Conservation (phyloP, 2,888 invertebrate genomes). For the Protodeltote pygarga region DNA sequence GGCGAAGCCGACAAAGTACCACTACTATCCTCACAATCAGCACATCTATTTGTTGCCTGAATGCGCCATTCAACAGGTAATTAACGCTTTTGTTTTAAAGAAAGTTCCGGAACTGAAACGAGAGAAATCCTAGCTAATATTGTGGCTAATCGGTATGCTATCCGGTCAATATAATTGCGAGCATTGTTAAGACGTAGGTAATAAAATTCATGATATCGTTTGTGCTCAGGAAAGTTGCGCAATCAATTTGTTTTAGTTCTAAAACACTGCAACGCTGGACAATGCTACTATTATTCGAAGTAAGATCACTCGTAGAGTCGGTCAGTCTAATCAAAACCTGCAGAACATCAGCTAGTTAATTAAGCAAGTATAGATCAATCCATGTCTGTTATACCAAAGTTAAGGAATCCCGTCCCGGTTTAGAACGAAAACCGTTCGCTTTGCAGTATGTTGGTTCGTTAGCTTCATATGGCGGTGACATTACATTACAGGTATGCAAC, state of each 20-base stretch:
- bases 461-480: slow-evolving; percentile 28
- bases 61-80: slow-evolving; percentile 96
- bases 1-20: slow-evolving; percentile 96
- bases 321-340: too few relatives aligned
- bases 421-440: slow-evolving; percentile 11
- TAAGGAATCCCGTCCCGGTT: slow-evolving; percentile 21
- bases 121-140: slow-evolving; percentile 33
- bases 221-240: slow-evolving; percentile 11
- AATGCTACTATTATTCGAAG: slow-evolving; percentile 7
- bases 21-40: slow-evolving; percentile 97
- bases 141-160: slow-evolving; percentile 24
- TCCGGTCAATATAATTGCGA: slow-evolving; percentile 16
- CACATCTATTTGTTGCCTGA: slow-evolving; percentile 96
- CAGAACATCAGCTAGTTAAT: slow-evolving; percentile 6
- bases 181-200: slow-evolving; percentile 18
- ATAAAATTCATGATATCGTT: slow-evolving; percentile 14
- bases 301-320: too few relatives aligned
- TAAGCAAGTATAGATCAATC: slow-evolving; percentile 15
- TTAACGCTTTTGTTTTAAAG: slow-evolving; percentile 51
- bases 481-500: slow-evolving; percentile 93
- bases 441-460: slow-evolving; percentile 28
- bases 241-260: slow-evolving; percentile 34
- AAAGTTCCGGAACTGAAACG: slow-evolving; percentile 36
- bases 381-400: slow-evolving; percentile 17
- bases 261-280: slow-evolving; percentile 22